Base-by-base conservation (phyloP, 2,113 vertebrate genomes). In the Lophochroa leadbeateri region DNA sequence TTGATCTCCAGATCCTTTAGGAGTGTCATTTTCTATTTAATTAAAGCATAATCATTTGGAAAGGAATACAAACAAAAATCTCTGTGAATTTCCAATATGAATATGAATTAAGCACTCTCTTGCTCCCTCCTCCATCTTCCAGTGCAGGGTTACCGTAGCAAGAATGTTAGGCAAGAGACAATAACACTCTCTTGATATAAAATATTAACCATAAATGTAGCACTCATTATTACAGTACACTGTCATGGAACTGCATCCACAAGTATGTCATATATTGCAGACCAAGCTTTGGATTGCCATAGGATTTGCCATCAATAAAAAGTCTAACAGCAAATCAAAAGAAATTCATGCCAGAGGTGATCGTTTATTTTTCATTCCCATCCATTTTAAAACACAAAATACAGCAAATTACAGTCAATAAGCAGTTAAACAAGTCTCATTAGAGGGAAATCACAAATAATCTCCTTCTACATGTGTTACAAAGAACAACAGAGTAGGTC, bases 401-500 rank as follows among this genome's bases (percentile, higher is more conserved):
- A 65, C 58, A 96, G 78, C 8, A 94, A 96, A 96, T 95, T 91
- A 58, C 41, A 74, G 31, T 88, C 84, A 90, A 47, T 82, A 91
- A 92, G 13, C 39, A 81, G 82, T 85, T 96, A 94, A 84, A 83
- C 29, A 96, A 95, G 37, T 70, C 14, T 25, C 46, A 64, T 82
- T 94, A 97, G 86, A 46, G 69, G 33, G 16, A 95, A 96, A 76
- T 92, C 77, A 60, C 31, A 69, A 97, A 88, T 88, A 96, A 94
- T 85, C 77, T 96, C 47, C 33, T 94, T 55, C 82, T 89, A 87
- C 55, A 85, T 53, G 11, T 86, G 57, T 82, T 96, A 92, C 18
- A 81, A 96, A 91, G 60, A 93, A 91, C 72, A 96, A 94, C 43
- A 81, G 70, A 49, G 31, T 70, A 46, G 52, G 33, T 84, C 67